phyloP scores from a whole-genome alignment of 1,140 invertebrate species.

The Aphis gossypii region DNA sequence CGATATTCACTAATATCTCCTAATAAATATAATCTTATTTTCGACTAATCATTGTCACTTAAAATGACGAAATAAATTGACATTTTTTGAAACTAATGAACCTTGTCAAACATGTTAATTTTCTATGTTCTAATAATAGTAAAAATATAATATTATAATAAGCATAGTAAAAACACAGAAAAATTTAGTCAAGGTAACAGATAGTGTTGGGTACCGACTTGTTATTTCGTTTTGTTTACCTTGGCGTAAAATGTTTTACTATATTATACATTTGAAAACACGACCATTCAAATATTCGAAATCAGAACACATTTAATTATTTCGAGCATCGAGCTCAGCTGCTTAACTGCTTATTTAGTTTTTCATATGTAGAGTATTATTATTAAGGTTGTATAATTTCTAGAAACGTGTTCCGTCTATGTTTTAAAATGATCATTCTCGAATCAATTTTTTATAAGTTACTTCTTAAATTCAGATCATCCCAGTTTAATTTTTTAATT shows the following conservation, averaged over 20 bases:
- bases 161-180: not conserved
- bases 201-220: not conserved
- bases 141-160: not conserved
- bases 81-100: not conserved
- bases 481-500: not conserved
- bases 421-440: not conserved
- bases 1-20: not conserved
- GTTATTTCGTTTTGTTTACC: not conserved
- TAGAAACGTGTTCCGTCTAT: not conserved
- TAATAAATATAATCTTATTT: not conserved
- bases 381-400: no score
- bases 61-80: not conserved
- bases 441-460: not conserved
- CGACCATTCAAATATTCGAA: not conserved
- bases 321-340: not conserved
- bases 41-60: not conserved
- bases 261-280: not conserved
- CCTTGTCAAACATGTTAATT: not conserved
- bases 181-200: not conserved
- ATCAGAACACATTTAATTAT: not conserved
- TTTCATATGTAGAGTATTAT: no score
- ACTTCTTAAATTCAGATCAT: not conserved
- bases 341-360: not conserved
- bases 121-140: not conserved
- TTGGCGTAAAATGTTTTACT: not conserved